Percentiles rank a stretch among this genome's conserved stretches.
These are phyloP conservation scores for Leptinotarsa texana DNA, from an alignment of 1,140 invertebrate genomes.

Conservation along the genomic window DNA sequence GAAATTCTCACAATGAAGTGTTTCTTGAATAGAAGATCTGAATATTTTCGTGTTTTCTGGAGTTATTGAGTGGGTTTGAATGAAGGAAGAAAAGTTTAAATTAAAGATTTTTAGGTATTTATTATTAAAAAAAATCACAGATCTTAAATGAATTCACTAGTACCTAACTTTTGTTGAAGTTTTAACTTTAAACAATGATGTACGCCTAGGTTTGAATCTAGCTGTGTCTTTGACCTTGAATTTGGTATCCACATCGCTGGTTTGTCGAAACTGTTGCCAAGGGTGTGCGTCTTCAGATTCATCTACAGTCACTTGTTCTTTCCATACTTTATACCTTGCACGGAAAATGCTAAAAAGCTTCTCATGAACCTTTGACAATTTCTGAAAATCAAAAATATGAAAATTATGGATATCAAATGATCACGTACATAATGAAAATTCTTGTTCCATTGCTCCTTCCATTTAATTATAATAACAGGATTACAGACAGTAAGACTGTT, in stretches of 20 bases:
- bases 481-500: too few relatives aligned
- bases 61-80: too few relatives aligned
- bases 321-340: constrained; percentile 58
- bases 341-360: constrained; percentile 57
- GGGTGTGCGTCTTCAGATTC: constrained; percentile 62
- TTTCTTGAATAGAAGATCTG: too few relatives aligned
- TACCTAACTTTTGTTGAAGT: constrained; percentile 40
- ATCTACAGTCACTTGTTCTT: constrained; percentile 59
- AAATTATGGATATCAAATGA: too few relatives aligned
- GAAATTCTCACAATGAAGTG: too few relatives aligned
- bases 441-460: too few relatives aligned
- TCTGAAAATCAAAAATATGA: constrained; percentile 32
- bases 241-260: constrained; percentile 37
- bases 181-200: constrained; percentile 45
- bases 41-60: too few relatives aligned
- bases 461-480: too few relatives aligned
- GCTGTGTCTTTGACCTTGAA: constrained; percentile 46
- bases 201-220: constrained; percentile 51
- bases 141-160: neutral
- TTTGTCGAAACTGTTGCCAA: constrained; percentile 61
- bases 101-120: constrained; percentile 49
- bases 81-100: too few relatives aligned
- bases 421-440: too few relatives aligned
- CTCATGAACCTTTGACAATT: constrained; percentile 48
- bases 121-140: constrained; percentile 54